phyloP scores from a whole-genome alignment of 64 coral and sea anemone genomes.

The Montipora sp. region DNA sequence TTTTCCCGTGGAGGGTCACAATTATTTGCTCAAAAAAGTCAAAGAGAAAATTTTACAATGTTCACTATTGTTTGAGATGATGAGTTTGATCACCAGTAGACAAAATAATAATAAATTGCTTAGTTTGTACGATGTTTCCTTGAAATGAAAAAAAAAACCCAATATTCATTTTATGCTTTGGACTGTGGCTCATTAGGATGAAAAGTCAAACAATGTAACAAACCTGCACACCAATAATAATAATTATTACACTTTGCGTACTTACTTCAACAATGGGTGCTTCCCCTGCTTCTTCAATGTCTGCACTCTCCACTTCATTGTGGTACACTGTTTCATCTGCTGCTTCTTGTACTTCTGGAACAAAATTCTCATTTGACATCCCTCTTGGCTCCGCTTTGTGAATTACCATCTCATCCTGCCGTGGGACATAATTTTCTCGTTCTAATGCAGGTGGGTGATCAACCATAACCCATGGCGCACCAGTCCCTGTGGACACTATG shows the following conservation, averaged over 20 bases:
- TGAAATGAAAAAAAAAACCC: no score
- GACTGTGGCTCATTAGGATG: neutral
- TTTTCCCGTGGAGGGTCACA: no score
- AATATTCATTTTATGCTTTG: no score
- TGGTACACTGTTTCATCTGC: neutral
- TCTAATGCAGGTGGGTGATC: slow-evolving; percentile 18
- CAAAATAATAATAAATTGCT: no score
- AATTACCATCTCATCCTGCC: neutral
- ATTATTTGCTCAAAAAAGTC: no score
- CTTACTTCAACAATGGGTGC: slow-evolving; percentile 11
- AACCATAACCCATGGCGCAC: slow-evolving; percentile 36
- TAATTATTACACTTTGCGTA: neutral
- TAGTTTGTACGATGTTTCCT: no score
- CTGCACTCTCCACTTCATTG: neutral
- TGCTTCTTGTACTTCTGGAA: neutral
- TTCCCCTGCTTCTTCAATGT: neutral
- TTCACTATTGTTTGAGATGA: no score
- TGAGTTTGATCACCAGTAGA: no score
- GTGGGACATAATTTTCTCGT: neutral
- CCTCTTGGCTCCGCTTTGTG: neutral
- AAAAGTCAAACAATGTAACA: no score
- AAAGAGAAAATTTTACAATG: no score
- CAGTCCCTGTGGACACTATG: neutral
- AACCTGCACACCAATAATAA: no score
- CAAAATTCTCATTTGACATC: neutral